phyloP scores from a whole-genome alignment of 2,888 invertebrate genomes.

The Xestia rhomboidea region DNA sequence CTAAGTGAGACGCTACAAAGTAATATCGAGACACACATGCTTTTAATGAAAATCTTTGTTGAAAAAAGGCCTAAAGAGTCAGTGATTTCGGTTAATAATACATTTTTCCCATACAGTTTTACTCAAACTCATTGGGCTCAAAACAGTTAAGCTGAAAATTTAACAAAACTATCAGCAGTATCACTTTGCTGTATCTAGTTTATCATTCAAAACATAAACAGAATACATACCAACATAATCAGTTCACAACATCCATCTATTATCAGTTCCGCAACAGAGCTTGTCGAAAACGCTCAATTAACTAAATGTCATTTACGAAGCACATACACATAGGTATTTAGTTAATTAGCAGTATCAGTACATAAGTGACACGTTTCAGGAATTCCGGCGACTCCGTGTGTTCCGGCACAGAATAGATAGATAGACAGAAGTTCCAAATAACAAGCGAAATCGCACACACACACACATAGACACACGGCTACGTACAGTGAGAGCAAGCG shows the following conservation, averaged over 20 bases:
- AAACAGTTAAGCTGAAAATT: neutral
- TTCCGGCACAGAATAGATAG: constrained; percentile 56
- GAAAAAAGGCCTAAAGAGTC: neutral
- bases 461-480: neutral
- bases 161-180: neutral
- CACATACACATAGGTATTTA: constrained; percentile 57
- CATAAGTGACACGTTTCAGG: constrained; percentile 66
- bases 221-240: constrained; percentile 13
- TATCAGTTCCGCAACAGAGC: constrained; percentile 49
- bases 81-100: neutral
- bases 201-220: neutral
- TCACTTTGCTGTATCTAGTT: neutral
- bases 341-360: constrained; percentile 60
- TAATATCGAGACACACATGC: neutral
- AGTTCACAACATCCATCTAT: constrained; percentile 40
- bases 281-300: constrained; percentile 61
- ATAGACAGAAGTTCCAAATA: constrained; percentile 6
- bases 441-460: neutral
- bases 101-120: neutral
- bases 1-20: neutral
- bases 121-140: neutral
- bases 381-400: constrained; percentile 78
- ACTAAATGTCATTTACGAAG: constrained; percentile 56
- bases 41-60: neutral
- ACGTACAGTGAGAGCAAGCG: neutral